A percentile compares a stretch with the other conserved stretches of the same genome.
Conservation (phyloP, 2,113 vertebrate species). For the Rynchops niger region DNA sequence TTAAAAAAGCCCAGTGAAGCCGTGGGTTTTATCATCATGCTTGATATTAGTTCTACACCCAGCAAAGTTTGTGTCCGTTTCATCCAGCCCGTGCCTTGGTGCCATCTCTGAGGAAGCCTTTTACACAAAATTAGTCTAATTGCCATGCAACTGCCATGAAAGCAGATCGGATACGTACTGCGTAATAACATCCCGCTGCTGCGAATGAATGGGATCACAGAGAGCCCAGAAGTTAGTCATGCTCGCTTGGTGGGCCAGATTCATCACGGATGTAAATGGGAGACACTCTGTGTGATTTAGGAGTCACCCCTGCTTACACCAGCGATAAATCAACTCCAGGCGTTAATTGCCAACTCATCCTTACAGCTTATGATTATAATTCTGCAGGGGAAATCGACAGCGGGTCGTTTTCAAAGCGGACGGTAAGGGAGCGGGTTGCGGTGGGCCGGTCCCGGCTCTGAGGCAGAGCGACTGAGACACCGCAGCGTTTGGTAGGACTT, state of each 20-base stretch:
- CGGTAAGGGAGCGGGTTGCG: background rate
- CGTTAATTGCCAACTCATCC: background rate
- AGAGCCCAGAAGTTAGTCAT: background rate
- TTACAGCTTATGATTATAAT: background rate
- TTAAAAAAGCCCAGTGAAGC: slow-evolving; percentile 46
- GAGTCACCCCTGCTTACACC: background rate
- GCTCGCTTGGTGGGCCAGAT: background rate
- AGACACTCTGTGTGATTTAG: background rate
- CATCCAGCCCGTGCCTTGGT: background rate
- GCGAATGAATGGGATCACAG: background rate
- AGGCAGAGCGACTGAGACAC: background rate
- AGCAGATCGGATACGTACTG: background rate
- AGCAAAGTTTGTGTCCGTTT: slow-evolving; percentile 15
- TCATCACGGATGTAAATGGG: background rate
- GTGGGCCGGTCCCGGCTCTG: background rate
- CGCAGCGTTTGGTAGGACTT: background rate
- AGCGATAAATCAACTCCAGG: background rate
- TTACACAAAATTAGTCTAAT: slow-evolving; percentile 52
- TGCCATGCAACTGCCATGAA: background rate
- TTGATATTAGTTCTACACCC: slow-evolving; percentile 27
- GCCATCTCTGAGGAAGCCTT: slow-evolving; percentile 33
- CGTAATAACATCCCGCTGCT: background rate
- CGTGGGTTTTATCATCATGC: slow-evolving; percentile 37
- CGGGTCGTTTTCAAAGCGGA: background rate
- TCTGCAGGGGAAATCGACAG: background rate